Percentiles rank a stretch among this genome's conserved stretches.
Evolutionary conservation across 2,888 invertebrate species (phyloP).

Genomic region (Synanthedon andrenaeformis): DNA sequence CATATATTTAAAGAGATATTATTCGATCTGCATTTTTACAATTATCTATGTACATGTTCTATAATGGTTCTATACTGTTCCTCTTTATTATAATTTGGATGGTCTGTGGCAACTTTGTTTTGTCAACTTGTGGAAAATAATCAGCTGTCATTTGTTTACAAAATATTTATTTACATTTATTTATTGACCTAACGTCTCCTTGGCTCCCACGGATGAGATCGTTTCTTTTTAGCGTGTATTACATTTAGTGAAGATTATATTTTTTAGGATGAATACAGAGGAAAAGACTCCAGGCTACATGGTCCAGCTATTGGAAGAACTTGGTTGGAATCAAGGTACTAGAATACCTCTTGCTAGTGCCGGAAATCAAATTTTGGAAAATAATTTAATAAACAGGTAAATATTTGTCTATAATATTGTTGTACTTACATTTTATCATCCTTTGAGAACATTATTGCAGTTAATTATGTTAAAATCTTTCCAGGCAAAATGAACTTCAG

Average conservation of each 20-base stretch:
- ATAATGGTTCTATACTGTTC: no score
- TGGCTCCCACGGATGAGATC: background rate
- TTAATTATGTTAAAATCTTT: background rate
- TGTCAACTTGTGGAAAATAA: background rate
- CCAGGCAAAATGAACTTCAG: conserved; percentile 58
- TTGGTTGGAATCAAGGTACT: conserved; percentile 83
- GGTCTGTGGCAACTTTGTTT: no score
- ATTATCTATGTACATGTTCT: no score
- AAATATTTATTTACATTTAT: background rate
- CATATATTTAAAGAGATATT: no score
- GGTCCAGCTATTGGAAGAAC: conserved; percentile 73
- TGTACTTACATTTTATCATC: background rate
- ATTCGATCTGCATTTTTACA: no score
- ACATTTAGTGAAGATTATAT: no score
- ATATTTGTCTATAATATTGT: background rate
- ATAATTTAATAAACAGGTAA: conserved; percentile 44
- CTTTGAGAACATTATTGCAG: background rate
- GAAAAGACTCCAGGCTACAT: conserved; percentile 54
- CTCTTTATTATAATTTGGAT: no score
- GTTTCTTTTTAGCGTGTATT: no score
- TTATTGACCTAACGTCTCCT: conserved; percentile 22
- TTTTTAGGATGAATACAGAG: conserved; percentile 26
- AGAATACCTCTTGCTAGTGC: conserved; percentile 84
- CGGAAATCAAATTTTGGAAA: conserved; percentile 71
- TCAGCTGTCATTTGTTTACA: conserved; percentile 5